These are phyloP conservation scores for Ptychochromis oligacanthus DNA, from an alignment of 2,113 vertebrate species.

Conservation along the genomic window DNA sequence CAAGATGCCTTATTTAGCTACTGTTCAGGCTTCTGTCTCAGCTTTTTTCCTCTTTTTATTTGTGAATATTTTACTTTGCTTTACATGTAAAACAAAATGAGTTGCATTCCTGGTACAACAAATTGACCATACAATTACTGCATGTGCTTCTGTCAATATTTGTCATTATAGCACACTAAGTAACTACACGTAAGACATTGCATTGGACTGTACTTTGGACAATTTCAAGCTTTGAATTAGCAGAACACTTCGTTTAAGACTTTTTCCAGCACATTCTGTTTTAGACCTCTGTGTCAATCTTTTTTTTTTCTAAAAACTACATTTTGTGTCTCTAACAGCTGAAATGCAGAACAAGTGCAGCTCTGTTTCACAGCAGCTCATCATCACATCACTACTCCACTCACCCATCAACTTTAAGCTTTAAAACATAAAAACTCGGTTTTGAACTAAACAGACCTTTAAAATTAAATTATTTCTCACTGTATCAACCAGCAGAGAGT, in stretches of 20 bases:
- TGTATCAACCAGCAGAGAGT: fast-evolving
- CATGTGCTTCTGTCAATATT: neutral
- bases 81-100: neutral
- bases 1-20: neutral
- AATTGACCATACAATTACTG: neutral
- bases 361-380: neutral
- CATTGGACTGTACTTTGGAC: neutral
- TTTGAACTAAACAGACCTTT: neutral
- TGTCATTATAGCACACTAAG: neutral
- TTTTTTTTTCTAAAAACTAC: too few species aligned
- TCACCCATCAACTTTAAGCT: neutral
- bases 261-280: neutral
- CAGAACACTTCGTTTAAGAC: neutral
- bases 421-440: neutral
- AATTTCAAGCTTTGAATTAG: neutral
- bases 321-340: too few species aligned
- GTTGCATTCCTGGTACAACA: neutral
- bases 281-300: neutral
- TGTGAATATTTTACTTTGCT: neutral
- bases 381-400: neutral
- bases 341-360: neutral
- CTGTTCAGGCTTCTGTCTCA: neutral
- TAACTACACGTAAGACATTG: neutral
- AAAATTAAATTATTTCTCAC: fast-evolving
- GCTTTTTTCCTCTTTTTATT: neutral